Evolutionary conservation across 2,113 vertebrate species (phyloP), one percentile per base, ranked within the genome.

Genomic region (Ctenomys sociabilis): DNA sequence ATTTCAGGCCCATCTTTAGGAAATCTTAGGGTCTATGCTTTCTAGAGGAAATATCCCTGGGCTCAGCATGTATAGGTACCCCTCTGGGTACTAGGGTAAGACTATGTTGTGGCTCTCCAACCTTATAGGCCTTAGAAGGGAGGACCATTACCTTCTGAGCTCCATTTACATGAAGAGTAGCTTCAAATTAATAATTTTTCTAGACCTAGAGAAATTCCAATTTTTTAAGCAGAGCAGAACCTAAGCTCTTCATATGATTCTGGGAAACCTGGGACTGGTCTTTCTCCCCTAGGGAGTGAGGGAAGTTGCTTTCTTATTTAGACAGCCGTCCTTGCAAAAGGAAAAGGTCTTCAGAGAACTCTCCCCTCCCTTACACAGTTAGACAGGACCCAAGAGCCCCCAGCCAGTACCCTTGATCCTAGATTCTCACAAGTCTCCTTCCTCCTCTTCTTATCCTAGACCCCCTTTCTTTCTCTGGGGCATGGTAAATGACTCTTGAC

Each of bases 1-100:
- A 96, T 96, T 93, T 97, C 72, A 95, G 94, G 72, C 66, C 91
- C 90, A 90, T 52, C 35, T 61, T 90, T n/a, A 94, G 37, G 40
- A 94, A 22, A 52, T 87, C 75, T 93, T 90, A 32, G 19, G 64
- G 52, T 66, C 81, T 93, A 32, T 64, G 83, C 32, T 85, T 94
- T 61, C 43, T 61, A 90, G 24, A 52, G 68, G 91, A 91, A 93
- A 92, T 68, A 52, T 86, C 54, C 30, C 68, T 68, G 45, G 28
- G 45, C 52, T 59, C 30, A 37, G 77, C 37, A 63, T 22, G 5
- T 83, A 70, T 66, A 78, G 43, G 10, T 2, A 22, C 26, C 3
- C 43, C 43, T 83, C 43, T 70, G n/a, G 45, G 6, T 19, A 54
- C 14, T 35, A 63, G 40, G 12, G 24, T 5, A 30, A 94, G 43